Evolutionary conservation across 2,797 vertebrate genomes (phyloP), one percentile per base, ranked within the genome.

Genomic region (Tinamus major): DNA sequence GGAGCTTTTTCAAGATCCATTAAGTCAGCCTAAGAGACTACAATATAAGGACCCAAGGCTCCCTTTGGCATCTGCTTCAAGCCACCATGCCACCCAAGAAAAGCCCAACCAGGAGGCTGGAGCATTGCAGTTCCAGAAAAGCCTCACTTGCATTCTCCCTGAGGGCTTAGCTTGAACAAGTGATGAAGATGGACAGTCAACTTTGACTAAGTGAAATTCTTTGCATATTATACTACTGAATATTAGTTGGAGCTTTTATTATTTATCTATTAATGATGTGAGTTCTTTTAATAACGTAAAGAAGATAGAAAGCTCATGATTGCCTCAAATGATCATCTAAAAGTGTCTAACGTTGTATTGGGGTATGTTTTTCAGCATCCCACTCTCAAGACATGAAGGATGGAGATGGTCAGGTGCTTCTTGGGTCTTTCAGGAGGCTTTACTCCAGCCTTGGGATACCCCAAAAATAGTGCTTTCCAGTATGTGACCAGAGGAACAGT

Each of bases 81-180:
- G 67, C 5, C 1, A 10, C 71, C 23, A 42, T 35, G 71, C 4
- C 8, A 29, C 26, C 41, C 18, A 41, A 33, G 46, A 17, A 24
- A 69, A 70, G 16, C 39, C 23, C 1, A 2, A 21, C 15, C 19
- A 42, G 59, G 2, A 86, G 29, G 11, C 0, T 6, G 5, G 39
- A 26, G 29, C 3, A 71, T 3, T 29, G 29, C 9, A n/a, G 9
- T 14, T 67, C 53, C 41, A 18, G 15, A 26, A 29, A 62, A 63
- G 24, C 4, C 8, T 23, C 42, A 46, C 14, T 70, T 5, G 1
- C 1, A 6, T 26, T 63, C 42, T 49, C 24, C 21, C 55, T 0
- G 0, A 84, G 27, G 16, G 70, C 37, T 33, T 59, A 19, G 27
- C 4, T 49, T 6, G 35, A 83, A 24, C 2, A 85, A 37, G 8